Percentiles rank a stretch among this genome's conserved stretches.
phyloP scores from a whole-genome alignment of 2,888 invertebrate genomes.

The Xestia c-nigrum region DNA sequence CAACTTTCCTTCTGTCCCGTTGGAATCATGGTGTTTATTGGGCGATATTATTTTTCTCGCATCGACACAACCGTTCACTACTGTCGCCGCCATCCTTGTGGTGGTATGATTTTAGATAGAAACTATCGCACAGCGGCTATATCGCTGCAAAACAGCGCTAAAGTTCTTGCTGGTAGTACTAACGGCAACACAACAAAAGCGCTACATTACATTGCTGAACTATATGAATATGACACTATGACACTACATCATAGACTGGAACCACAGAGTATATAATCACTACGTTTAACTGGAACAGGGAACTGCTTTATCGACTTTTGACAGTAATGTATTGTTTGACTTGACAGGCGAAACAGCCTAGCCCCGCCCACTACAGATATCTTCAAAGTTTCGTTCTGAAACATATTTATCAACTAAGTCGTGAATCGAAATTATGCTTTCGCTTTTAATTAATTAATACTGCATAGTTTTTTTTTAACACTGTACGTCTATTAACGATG shows the following conservation, averaged over 20 bases:
- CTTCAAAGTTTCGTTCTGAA: conserved; percentile 18
- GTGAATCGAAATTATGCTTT: neutral
- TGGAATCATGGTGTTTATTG: conserved; percentile 71
- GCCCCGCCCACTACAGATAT: neutral
- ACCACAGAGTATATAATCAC: too few species aligned
- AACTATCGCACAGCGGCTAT: conserved; percentile 22
- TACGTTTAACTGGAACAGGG: too few species aligned
- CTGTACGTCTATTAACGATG: neutral
- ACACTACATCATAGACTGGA: too few species aligned
- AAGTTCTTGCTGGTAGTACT: neutral
- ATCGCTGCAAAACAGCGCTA: conserved; percentile 18
- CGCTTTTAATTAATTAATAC: too few species aligned
- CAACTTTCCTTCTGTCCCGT: conserved; percentile 70
- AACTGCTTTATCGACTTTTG: conserved; percentile 44
- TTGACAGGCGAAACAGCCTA: conserved; percentile 1
- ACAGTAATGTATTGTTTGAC: neutral
- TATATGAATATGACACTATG: too few species aligned
- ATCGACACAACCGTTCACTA: conserved; percentile 70
- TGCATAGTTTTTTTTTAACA: neutral
- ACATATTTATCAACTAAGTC: neutral
- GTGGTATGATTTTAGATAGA: conserved; percentile 16
- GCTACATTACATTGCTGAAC: conserved; percentile 9
- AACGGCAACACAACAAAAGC: neutral
- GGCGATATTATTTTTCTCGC: conserved; percentile 60
- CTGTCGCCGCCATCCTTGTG: conserved; percentile 81